phyloP scores from a whole-genome alignment of 1,140 invertebrate genomes.

The Aethina tumida region DNA sequence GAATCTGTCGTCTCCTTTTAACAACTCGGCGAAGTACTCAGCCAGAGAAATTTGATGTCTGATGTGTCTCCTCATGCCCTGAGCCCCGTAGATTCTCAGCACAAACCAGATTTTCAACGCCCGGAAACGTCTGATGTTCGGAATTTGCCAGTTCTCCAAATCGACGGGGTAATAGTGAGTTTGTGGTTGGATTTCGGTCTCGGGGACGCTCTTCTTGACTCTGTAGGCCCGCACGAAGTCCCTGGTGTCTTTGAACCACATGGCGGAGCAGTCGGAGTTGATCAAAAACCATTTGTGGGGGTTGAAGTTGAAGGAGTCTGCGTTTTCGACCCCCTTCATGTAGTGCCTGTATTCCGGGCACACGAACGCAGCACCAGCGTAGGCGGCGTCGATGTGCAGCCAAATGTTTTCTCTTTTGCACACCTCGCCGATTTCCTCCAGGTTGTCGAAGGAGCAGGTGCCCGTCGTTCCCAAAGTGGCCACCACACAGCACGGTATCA shows the following conservation, averaged over 20 bases:
- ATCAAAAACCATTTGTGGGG: slow-evolving; percentile 87
- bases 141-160: slow-evolving; percentile 91
- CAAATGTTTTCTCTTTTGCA: slow-evolving; percentile 68
- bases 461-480: slow-evolving; percentile 87
- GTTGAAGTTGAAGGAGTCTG: slow-evolving; percentile 84
- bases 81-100: slow-evolving; percentile 70
- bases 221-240: slow-evolving; percentile 77
- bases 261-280: slow-evolving; percentile 84
- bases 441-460: slow-evolving; percentile 84
- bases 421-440: slow-evolving; percentile 71
- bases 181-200: slow-evolving; percentile 46
- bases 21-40: slow-evolving; percentile 61
- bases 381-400: slow-evolving; percentile 85
- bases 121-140: slow-evolving; percentile 80
- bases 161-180: slow-evolving; percentile 74
- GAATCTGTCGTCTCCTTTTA: slow-evolving; percentile 63
- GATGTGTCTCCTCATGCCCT: slow-evolving; percentile 70
- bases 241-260: slow-evolving; percentile 77
- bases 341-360: slow-evolving; percentile 81
- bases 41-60: slow-evolving; percentile 66
- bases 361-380: slow-evolving; percentile 79
- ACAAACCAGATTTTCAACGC: slow-evolving; percentile 94
- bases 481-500: slow-evolving; percentile 72
- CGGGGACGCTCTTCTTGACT: slow-evolving; percentile 59
- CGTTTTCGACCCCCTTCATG: slow-evolving; percentile 70